Evolutionary conservation across 2,113 vertebrate genomes (phyloP), one percentile per base, ranked within the genome.

Genomic region (Rhodinocichla rosea): DNA sequence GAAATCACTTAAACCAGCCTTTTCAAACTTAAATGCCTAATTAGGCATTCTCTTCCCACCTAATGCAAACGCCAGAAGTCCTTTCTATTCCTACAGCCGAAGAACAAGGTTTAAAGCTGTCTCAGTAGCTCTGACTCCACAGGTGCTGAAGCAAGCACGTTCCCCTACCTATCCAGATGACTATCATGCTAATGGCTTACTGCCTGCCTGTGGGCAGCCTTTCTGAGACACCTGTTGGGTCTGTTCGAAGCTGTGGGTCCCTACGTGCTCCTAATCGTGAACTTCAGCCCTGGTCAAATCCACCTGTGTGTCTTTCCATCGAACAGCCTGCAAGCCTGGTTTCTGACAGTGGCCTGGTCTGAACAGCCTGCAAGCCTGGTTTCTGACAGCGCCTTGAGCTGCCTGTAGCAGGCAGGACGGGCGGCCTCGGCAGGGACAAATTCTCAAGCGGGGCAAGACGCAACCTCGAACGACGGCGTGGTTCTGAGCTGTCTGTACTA

Each of bases 391-490:
- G 68, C 64, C 32, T 33, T 27, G 40, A 65, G 85, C 65, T 16
- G 53, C 59, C 59, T 19, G 28, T 1, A 49, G 45, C 11, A 71
- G 28, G 50, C 27, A 40, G 59, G 11, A n/a, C 19, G 22, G 10
- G 65, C 32, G 21, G 76, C 12, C 23, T 17, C 7, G 8, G 11
- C 22, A 39, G 10, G 33, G 22, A 44, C 22, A 11, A n/a, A 30
- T 16, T 69, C 42, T 20, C 45, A 10, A 15, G 20, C 23, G 42
- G 18, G 24, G 20, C 40, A 37, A 35, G 16, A 18, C 24, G 16
- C 32, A 67, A 1, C n/a, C 10, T 52, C 2, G 17, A 60, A 45
- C 0, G 2, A 9, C 14, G 0, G 0, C 6, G 4, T 37, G 33
- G 15, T 15, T 63, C 42, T 7, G 52, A 69, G 20, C 42, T 45